Evolutionary conservation across 2,888 invertebrate species (phyloP).

Genomic region (Abrostola triplasia): DNA sequence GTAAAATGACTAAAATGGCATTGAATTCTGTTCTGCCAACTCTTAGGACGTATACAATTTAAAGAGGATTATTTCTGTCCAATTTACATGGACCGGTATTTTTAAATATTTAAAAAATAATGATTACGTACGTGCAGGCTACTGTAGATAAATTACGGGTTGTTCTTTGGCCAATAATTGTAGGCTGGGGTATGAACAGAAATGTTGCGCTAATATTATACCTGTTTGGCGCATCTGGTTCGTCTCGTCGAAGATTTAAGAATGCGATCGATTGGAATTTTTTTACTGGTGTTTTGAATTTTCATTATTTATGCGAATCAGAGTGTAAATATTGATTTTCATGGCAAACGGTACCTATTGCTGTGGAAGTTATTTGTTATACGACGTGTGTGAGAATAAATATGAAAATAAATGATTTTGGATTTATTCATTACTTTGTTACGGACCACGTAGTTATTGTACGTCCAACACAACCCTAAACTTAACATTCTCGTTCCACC

Average conservation of each 20-base stretch:
- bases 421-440: background rate
- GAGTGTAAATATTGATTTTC: background rate
- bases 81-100: conserved; percentile 52
- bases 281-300: conserved; percentile 23
- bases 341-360: background rate
- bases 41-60: conserved; percentile 33
- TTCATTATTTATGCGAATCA: conserved; percentile 9
- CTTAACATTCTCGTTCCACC: conserved; percentile 41
- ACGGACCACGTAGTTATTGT: background rate
- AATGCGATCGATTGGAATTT: conserved; percentile 38
- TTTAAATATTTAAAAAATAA: conserved; percentile 73
- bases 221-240: conserved; percentile 66
- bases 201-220: conserved; percentile 72
- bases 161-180: conserved; percentile 73
- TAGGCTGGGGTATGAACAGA: conserved; percentile 71
- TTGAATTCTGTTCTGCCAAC: conserved; percentile 35
- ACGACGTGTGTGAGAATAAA: background rate
- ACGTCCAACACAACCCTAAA: conserved; percentile 40
- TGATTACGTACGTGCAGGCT: conserved; percentile 71
- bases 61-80: conserved; percentile 36
- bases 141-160: conserved; percentile 75
- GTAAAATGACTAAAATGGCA: conserved; percentile 31
- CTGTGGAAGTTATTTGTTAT: background rate
- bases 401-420: background rate
- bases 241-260: conserved; percentile 49